Evolutionary conservation across 2,113 vertebrate genomes (phyloP), one percentile per base, ranked within the genome.

Genomic region (Aspiorhynchus laticeps): DNA sequence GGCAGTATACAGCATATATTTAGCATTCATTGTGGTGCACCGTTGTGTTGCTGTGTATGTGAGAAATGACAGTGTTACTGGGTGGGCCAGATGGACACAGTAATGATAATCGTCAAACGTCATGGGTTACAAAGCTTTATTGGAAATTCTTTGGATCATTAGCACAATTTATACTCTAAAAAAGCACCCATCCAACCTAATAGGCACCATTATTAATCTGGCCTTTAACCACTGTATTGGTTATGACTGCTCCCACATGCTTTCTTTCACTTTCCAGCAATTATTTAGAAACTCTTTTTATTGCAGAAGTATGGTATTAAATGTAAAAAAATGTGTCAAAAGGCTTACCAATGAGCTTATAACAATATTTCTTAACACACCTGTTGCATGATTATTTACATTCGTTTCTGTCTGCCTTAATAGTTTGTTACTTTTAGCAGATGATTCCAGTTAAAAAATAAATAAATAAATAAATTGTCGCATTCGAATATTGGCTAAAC

Each of bases 91-190:
- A 93, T 93, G 92, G 93, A 92, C 90, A 89, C 88, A 7, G 88
- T 93, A 93, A 94, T 93, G 90, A 91, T 88, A 88, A 90, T 93
- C 90, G 91, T 93, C 89, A 91, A 85, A 92, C 85, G 90, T 92
- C 92, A 92, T 89, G 86, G 91, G 89, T 92, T 90, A 90, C 90
- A 90, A 86, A 93, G 63, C 91, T 89, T 92, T 92, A 93, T 91
- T 91, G 91, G 86, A 78, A 81, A 84, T 53, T 21, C 59, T 84
- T 86, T 33, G 85, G 90, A 89, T 88, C 91, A 91, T 93, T 85
- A 90, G 86, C 87, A 91, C 93, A 88, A 93, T 93, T 94, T 89
- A 89, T 91, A 92, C 92, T 90, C 91, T 90, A 53, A 93, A 90
- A 61, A 92, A 92, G 89, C 88, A 79, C 89, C 0, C 81, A 82